Evolutionary conservation across 2,113 vertebrate species (phyloP).

Genomic region (Paramisgurnus dabryanus): DNA sequence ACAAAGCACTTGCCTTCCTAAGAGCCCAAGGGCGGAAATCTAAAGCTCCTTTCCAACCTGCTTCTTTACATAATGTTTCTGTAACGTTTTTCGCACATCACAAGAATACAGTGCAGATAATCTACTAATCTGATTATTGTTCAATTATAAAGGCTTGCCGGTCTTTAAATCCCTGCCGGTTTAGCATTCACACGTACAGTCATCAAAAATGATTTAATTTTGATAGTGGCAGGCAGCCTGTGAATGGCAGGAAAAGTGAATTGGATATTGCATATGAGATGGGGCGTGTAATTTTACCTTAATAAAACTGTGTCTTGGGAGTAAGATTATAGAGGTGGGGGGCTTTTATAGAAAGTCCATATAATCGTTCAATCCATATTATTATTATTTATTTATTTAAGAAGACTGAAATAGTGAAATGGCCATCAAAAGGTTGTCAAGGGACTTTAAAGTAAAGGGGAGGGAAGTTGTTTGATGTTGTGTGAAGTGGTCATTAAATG

Average conservation of each 20-base stretch:
- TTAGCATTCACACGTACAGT: constrained; percentile 51
- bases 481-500: constrained; percentile 60
- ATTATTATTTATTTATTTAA: constrained; percentile 63
- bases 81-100: constrained; percentile 54
- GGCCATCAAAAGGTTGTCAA: constrained; percentile 81
- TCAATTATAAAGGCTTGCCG: constrained; percentile 61
- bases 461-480: constrained; percentile 58
- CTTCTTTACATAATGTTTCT: constrained; percentile 62
- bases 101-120: constrained; percentile 66
- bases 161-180: constrained; percentile 58
- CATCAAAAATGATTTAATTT: constrained; percentile 50
- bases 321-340: constrained; percentile 47
- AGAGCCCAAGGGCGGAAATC: constrained; percentile 45
- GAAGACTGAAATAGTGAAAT: constrained; percentile 72
- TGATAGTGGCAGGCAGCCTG: constrained; percentile 55
- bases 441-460: constrained; percentile 75
- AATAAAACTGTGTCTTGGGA: constrained; percentile 57
- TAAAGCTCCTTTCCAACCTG: constrained; percentile 53
- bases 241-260: constrained; percentile 55
- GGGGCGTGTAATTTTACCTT: constrained; percentile 59
- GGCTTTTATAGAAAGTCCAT: constrained; percentile 60
- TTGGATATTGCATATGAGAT: constrained; percentile 57
- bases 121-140: constrained; percentile 72
- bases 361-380: constrained; percentile 77
- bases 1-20: constrained; percentile 60